Percentiles rank a stretch among this genome's conserved stretches.
Conservation (phyloP, 2,113 vertebrate species). For the Campylomormyrus numenius region DNA sequence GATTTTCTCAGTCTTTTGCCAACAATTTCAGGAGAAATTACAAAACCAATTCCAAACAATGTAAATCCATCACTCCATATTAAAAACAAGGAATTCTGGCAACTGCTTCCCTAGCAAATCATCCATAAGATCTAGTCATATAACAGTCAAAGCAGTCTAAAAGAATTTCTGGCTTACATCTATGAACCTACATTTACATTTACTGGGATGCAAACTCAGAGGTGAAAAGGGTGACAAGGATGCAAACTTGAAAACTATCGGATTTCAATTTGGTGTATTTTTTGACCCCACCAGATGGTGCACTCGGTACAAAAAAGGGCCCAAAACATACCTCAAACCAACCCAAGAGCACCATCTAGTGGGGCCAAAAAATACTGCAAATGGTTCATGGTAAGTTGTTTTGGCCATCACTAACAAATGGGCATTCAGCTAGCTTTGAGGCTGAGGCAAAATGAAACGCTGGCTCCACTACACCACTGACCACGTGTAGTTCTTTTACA, state of each 20-base stretch:
- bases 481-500: no score
- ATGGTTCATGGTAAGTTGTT: no score
- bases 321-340: background rate
- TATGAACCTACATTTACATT: background rate
- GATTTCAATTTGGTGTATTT: background rate
- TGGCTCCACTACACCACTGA: no score
- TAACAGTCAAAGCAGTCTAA: background rate
- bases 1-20: background rate
- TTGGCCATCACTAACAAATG: background rate
- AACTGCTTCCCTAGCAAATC: background rate
- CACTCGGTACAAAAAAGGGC: background rate
- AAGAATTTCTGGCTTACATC: background rate
- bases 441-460: no score
- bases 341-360: no score
- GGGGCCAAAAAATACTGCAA: no score
- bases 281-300: background rate
- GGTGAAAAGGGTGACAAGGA: background rate
- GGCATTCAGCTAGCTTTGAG: no score
- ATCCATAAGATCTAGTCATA: background rate
- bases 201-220: background rate
- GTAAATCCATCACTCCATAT: background rate
- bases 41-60: background rate
- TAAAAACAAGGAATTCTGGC: background rate
- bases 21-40: background rate
- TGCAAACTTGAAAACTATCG: background rate